Evolutionary conservation across 30 jellyfish, hydroid and myxozoan genomes (phyloP).

Genomic region (Mastigias papua): DNA sequence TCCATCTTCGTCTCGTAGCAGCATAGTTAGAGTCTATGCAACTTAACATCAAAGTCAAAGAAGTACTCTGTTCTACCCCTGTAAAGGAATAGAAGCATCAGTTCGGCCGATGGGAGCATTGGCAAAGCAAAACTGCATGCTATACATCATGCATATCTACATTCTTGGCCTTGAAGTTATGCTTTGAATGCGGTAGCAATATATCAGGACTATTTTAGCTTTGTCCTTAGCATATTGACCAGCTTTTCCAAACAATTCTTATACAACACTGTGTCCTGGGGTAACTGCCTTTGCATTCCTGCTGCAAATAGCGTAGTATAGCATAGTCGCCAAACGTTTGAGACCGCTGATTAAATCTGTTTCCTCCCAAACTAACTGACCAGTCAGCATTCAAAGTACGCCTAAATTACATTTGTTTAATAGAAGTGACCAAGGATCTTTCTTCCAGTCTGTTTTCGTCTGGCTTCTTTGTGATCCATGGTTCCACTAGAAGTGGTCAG

Average conservation of each 20-base stretch:
- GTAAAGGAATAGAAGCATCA: too few relatives aligned
- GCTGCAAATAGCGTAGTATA: too few relatives aligned
- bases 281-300: neutral
- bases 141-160: neutral
- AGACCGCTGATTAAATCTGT: too few relatives aligned
- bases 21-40: too few relatives aligned
- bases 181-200: neutral
- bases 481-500: conserved; percentile 97
- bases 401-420: conserved; percentile 75
- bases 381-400: too few relatives aligned
- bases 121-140: neutral
- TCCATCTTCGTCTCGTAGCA: too few relatives aligned
- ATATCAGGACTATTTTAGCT: neutral
- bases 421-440: conserved; percentile 96
- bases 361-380: too few relatives aligned
- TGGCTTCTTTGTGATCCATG: conserved; percentile 99
- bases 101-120: too few relatives aligned
- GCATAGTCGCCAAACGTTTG: too few relatives aligned
- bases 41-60: too few relatives aligned
- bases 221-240: neutral
- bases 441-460: conserved; percentile 98
- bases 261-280: neutral
- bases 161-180: neutral
- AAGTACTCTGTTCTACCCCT: too few relatives aligned
- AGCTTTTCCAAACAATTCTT: neutral